phyloP scores from a whole-genome alignment of 1,140 invertebrate genomes.

The Drosophila malerkotliana region DNA sequence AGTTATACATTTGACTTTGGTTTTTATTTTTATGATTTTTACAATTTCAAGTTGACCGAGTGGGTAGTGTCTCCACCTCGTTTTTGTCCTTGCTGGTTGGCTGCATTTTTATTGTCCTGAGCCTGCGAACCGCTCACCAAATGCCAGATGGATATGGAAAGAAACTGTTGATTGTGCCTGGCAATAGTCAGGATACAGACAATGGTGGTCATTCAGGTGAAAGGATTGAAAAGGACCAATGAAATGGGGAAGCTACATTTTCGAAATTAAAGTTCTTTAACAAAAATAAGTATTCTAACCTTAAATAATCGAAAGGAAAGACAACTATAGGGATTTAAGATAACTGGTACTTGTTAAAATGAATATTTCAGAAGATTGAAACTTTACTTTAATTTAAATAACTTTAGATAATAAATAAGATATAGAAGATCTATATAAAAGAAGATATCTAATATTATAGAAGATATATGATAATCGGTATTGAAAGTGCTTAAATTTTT shows the following conservation, averaged over 20 bases:
- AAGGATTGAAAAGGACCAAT: neutral
- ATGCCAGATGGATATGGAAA: constrained; percentile 24
- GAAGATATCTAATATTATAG: no score
- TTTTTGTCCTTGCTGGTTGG: constrained; percentile 22
- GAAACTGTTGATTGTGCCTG: constrained; percentile 36
- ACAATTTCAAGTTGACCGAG: constrained; percentile 38
- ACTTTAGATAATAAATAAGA: no score
- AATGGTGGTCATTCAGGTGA: neutral
- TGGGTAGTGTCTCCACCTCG: neutral
- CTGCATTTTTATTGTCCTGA: constrained; percentile 36
- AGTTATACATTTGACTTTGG: constrained; percentile 68
- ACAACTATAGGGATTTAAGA: no score
- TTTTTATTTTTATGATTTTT: constrained; percentile 60
- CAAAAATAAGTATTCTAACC: neutral
- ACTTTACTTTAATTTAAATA: no score
- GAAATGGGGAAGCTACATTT: neutral
- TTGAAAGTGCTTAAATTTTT: no score
- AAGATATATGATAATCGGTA: no score
- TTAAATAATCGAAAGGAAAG: neutral
- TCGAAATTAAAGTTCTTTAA: neutral
- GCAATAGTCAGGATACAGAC: neutral
- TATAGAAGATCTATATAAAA: no score
- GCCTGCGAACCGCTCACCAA: constrained; percentile 3
- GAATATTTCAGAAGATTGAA: no score
- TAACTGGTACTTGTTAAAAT: no score